A percentile compares a stretch with the other conserved stretches of the same genome.
Conservation (phyloP, 2,113 vertebrate species). For the Panurus biarmicus region DNA sequence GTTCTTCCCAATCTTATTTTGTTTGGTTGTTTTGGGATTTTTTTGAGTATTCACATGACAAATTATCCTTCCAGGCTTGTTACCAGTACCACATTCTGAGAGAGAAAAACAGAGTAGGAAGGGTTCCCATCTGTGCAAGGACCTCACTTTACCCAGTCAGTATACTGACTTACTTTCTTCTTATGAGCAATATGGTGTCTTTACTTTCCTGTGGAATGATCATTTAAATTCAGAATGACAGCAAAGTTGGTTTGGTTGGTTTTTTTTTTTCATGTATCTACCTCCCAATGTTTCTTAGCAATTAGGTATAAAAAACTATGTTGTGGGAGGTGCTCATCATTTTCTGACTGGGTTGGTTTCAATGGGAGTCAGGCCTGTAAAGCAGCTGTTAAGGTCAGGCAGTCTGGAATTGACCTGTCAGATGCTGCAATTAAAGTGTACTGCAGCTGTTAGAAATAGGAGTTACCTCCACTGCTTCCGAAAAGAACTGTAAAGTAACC, state of each 20-base stretch:
- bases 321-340: neutral
- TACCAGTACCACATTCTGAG: neutral
- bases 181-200: neutral
- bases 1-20: neutral
- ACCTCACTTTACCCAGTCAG: neutral
- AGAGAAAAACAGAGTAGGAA: neutral
- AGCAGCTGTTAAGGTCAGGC: slow-evolving; percentile 26
- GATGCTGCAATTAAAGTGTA: neutral
- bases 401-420: neutral
- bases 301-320: neutral
- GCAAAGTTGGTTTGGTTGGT: neutral
- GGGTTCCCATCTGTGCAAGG: neutral
- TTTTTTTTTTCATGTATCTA: neutral
- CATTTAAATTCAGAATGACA: neutral
- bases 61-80: neutral
- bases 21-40: neutral
- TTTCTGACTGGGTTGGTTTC: slow-evolving; percentile 43
- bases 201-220: neutral
- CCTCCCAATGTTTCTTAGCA: slow-evolving; percentile 9
- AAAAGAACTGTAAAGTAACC: neutral
- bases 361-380: neutral
- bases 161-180: neutral
- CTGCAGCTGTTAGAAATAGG: neutral
- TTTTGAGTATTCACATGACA: neutral
- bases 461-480: neutral